Percentiles rank a stretch among this genome's conserved stretches.
Conservation (phyloP, 92 coral and sea anemone genomes). For the Zoanthus gigantus region DNA sequence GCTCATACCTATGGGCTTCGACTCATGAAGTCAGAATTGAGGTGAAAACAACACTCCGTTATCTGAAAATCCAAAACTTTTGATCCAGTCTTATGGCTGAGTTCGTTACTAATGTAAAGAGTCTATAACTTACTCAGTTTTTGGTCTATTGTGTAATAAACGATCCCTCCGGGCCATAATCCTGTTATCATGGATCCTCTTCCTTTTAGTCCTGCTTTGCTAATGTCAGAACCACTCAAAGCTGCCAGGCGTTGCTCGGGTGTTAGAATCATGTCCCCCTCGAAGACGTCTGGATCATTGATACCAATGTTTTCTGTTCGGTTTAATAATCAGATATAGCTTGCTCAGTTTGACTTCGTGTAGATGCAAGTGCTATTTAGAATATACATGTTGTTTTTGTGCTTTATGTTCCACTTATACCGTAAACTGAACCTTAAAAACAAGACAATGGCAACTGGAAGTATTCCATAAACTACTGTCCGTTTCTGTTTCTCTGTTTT, state of each 20-base stretch:
- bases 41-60: neutral
- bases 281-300: constrained; percentile 28
- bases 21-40: too few relatives aligned
- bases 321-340: neutral
- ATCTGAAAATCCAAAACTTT: too few relatives aligned
- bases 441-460: too few relatives aligned
- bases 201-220: constrained; percentile 11
- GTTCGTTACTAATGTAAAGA: too few relatives aligned
- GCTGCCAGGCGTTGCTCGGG: constrained; percentile 33
- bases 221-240: constrained; percentile 33
- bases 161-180: constrained; percentile 36
- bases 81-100: neutral
- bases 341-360: too few relatives aligned
- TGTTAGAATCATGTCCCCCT: constrained; percentile 45
- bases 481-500: too few relatives aligned
- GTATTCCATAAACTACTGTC: too few relatives aligned
- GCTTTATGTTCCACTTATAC: too few relatives aligned
- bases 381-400: too few relatives aligned
- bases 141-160: constrained; percentile 27
- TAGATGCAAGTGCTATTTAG: too few relatives aligned
- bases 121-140: constrained; percentile 12
- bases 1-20: too few relatives aligned
- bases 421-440: too few relatives aligned
- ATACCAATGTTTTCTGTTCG: constrained; percentile 17
- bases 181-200: constrained; percentile 39